Evolutionary conservation across 92 coral and sea anemone genomes (phyloP), one percentile per base, ranked within the genome.

Genomic region (Zoanthus gigantus): DNA sequence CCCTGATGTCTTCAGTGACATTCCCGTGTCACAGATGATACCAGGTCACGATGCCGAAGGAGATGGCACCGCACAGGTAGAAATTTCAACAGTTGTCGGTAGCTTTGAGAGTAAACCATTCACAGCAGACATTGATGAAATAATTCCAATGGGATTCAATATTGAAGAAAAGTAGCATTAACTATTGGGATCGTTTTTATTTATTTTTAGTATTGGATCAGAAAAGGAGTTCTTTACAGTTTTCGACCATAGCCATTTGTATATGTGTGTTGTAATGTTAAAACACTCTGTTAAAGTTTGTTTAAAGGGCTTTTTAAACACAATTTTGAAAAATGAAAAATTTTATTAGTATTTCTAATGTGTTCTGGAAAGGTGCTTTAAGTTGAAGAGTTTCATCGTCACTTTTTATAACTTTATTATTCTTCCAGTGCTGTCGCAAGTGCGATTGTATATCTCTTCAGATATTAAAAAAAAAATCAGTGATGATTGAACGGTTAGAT

Each of bases 31-130:
- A 17, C 57, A 63, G 73, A 12, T 80, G 12, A 66, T 23, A 16
- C 75, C 23, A 2, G 71, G 75, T 45, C 75, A 66, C 16, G 74
- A 23, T 57, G 74, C 66, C 65, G 85, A 79, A 79, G 84, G 16
- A 50, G 45, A 17, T 81, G 31, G 46, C 23, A 29, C 46, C 8
- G 16, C 53, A 17, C 83, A 58, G 37, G 69, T 7, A 56, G 83
- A 58, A 16, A 50, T 37, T 65, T 15, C 85, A 12, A 17, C 47
- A 15, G 47, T 74, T 10, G 74, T 65, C 18, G 85, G 46, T 48
- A 81, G 74, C 6, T 47, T 81, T 46, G 75, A 81, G 28, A 81
- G 63, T 28, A 81, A 66, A 28, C 9, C 61, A 60, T 81, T 81
- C 11, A 13, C 30, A n/a, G 46, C 60, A 65, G 85, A 65, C 71